Base-by-base conservation (phyloP, 2,888 invertebrate species). In the Sesia bembeciformis region DNA sequence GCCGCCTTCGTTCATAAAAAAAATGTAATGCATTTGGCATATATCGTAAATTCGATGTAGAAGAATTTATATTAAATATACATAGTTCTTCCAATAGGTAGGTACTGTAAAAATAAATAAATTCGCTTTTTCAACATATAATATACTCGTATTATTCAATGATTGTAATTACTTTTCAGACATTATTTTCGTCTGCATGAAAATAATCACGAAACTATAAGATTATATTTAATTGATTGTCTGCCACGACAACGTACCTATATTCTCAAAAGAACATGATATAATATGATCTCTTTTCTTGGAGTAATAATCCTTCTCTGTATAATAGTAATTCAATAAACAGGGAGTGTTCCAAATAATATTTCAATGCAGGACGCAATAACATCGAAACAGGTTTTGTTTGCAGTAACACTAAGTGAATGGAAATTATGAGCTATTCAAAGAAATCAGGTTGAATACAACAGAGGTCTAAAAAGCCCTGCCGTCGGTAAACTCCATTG, bases 371-470 rank as follows among this genome's bases (percentile, higher is more conserved):
- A 65, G 59, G 58, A 54, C 43, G 57, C 61, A 61, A 60, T 65
- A 57, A 65, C 67, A 64, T 59, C 53, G 54, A 64, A 76, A 75
- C 78, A 68, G 73, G 78, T 77, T 76, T 72, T 68, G 66, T 46
- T 46, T 46, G n/a, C 68, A 60, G 57, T 57, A 62, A 58, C 58
- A 59, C 64, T 65, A 65, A 53, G 57, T 60, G 62, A 68, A 70
- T 69, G 63, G 68, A 71, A 75, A 76, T 76, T 73, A 74, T 65
- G 59, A 57, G 62, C 69, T 62, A 76, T 78, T 76, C 72, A 74
- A 66, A 64, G 61, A 59, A 71, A 68, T 64, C 65, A 63, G 59
- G 64, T 62, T 56, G 52, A 57, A 59, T 57, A 50, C 52, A 51
- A 57, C 54, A 57, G 54, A 62, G 65, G 55, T 52, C n/a, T n/a